phyloP scores from a whole-genome alignment of 2,888 invertebrate genomes.

The Corbicula japonica region DNA sequence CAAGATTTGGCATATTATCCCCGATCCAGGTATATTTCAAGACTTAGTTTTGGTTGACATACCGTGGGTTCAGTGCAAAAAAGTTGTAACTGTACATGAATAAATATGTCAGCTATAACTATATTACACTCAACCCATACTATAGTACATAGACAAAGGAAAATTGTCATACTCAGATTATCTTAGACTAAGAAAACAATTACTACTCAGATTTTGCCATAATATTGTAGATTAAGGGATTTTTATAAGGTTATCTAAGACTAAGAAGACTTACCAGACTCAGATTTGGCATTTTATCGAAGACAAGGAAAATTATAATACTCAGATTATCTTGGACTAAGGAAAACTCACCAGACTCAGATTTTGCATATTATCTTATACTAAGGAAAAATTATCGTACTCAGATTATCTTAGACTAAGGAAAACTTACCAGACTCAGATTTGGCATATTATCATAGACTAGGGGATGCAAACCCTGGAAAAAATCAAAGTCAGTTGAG shows the following conservation, averaged over 20 bases:
- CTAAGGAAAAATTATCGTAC: too few species aligned
- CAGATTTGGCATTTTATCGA: slow-evolving; percentile 52
- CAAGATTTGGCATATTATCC: too few species aligned
- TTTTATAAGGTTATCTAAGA: not conserved
- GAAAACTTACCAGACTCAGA: slow-evolving; percentile 63
- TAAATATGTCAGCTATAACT: too few species aligned
- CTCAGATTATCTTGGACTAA: not conserved
- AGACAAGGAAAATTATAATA: slow-evolving; percentile 26
- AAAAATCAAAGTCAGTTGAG: slow-evolving; percentile 12
- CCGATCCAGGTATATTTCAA: too few species aligned
- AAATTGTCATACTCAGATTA: too few species aligned
- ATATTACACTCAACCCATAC: too few species aligned
- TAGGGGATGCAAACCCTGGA: slow-evolving; percentile 68
- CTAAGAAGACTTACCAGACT: slow-evolving; percentile 56
- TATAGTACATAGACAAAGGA: too few species aligned
- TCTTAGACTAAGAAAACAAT: not conserved
- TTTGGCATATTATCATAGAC: slow-evolving; percentile 63
- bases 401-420: not conserved
- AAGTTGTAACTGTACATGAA: too few species aligned
- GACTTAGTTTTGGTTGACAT: too few species aligned
- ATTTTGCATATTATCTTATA: slow-evolving; percentile 63
- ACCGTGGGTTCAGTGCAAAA: too few species aligned
- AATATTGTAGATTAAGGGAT: not conserved
- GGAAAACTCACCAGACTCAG: slow-evolving; percentile 23
- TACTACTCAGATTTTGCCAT: not conserved